phyloP scores from a whole-genome alignment of 2,888 invertebrate genomes.

The Mongoloraphidia duomilia region DNA sequence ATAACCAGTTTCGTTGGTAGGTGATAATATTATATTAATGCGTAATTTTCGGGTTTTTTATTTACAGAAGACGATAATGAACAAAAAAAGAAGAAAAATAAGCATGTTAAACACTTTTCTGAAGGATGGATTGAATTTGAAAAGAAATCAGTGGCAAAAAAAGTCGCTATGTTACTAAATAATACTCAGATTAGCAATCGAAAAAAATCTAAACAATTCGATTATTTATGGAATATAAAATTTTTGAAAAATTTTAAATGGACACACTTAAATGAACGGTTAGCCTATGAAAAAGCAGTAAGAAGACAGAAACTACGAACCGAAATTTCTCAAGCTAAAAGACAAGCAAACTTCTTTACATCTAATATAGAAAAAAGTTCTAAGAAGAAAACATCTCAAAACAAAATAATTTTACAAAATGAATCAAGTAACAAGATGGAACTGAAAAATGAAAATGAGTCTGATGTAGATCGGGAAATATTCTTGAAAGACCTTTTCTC shows the following conservation, averaged over 20 bases:
- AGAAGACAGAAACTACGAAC: constrained; percentile 70
- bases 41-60: not conserved
- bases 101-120: constrained; percentile 45
- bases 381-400: constrained; percentile 33
- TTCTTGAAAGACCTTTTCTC: too few relatives aligned
- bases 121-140: constrained; percentile 96
- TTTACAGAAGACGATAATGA: constrained; percentile 27
- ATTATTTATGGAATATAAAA: constrained; percentile 90
- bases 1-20: too few relatives aligned
- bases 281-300: constrained; percentile 85
- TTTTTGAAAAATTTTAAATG: constrained; percentile 93
- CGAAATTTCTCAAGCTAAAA: constrained; percentile 84
- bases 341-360: constrained; percentile 77
- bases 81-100: constrained; percentile 42
- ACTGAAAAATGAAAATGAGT: constrained; percentile 21
- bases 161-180: constrained; percentile 71
- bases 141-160: constrained; percentile 75
- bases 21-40: too few relatives aligned
- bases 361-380: constrained; percentile 68
- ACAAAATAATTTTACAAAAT: not conserved
- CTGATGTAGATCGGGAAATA: too few relatives aligned
- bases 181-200: constrained; percentile 74
- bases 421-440: not conserved
- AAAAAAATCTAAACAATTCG: constrained; percentile 76
- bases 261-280: constrained; percentile 84